These are phyloP conservation scores for Gobio occitaniae DNA, from an alignment of 2,797 vertebrate species.

Conservation along the genomic window DNA sequence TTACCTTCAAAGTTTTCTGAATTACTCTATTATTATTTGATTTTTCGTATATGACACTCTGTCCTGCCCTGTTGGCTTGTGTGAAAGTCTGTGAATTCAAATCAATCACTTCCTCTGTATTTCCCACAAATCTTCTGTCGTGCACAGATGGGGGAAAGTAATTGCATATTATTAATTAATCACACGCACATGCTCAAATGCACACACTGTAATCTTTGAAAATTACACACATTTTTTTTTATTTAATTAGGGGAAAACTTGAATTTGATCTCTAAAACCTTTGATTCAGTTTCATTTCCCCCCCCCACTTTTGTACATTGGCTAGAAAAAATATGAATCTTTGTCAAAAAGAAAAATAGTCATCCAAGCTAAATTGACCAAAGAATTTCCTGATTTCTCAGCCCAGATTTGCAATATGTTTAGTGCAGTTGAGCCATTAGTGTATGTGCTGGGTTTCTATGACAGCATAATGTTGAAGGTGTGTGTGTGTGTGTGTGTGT, in stretches of 20 bases:
- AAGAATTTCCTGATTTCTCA: not conserved
- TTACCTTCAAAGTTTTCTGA: not conserved
- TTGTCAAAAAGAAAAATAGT: constrained; percentile 17
- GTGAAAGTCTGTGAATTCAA: constrained; percentile 11
- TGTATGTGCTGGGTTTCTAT: constrained; percentile 5
- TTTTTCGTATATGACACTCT: not conserved
- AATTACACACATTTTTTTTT: not conserved
- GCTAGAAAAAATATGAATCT: not conserved
- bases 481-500: not conserved
- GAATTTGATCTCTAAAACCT: not conserved
- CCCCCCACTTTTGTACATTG: not conserved
- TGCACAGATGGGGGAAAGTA: constrained; percentile 10
- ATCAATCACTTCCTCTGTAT: constrained; percentile 20
- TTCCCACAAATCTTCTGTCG: constrained; percentile 9
- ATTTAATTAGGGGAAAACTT: not conserved
- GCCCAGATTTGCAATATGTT: constrained; percentile 1
- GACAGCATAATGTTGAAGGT: not conserved
- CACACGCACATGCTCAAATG: not conserved
- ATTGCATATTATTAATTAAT: constrained; percentile 14
- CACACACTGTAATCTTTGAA: not conserved
- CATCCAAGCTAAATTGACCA: not conserved
- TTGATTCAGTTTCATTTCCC: not conserved
- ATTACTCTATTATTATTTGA: not conserved
- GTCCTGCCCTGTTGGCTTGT: not conserved
- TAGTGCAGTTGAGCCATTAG: not conserved